Percentiles rank a stretch among this genome's conserved stretches.
Evolutionary conservation across 2,797 vertebrate genomes (phyloP).

Genomic region (Hyperoplus immaculatus): DNA sequence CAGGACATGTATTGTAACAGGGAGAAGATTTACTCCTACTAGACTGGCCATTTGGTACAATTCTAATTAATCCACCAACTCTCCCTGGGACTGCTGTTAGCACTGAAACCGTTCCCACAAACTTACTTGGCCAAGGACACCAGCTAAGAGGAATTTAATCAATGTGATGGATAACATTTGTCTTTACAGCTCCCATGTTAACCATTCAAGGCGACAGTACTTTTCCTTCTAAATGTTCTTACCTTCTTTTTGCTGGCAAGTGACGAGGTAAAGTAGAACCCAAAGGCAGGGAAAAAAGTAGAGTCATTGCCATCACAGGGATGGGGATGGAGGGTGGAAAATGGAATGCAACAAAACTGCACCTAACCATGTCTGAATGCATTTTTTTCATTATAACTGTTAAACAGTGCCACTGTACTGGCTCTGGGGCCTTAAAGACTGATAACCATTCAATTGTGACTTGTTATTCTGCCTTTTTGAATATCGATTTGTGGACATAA

Average conservation of each 20-base stretch:
- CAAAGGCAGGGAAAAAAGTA: conserved; percentile 26
- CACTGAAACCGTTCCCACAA: conserved; percentile 56
- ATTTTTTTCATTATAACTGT: neutral
- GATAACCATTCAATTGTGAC: conserved; percentile 11
- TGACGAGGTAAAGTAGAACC: conserved; percentile 49
- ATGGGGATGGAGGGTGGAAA: rapidly evolving
- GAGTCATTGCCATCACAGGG: conserved; percentile 3
- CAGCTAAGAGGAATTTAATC: conserved; percentile 71
- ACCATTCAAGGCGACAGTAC: conserved; percentile 50
- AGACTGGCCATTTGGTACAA: conserved; percentile 59
- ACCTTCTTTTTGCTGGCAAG: conserved; percentile 32
- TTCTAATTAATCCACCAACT: conserved; percentile 73
- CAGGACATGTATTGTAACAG: conserved; percentile 18
- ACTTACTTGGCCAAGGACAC: conserved; percentile 68
- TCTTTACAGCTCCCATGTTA: conserved; percentile 59
- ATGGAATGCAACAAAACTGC: neutral
- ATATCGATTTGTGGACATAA: conserved; percentile 24
- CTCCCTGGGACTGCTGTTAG: conserved; percentile 64
- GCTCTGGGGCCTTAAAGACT: conserved; percentile 15
- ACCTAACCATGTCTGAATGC: conserved; percentile 11
- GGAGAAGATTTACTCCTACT: conserved; percentile 60
- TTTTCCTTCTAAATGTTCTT: conserved; percentile 52
- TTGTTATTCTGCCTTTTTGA: conserved; percentile 22
- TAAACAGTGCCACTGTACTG: neutral
- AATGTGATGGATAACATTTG: conserved; percentile 72